Evolutionary conservation across 2,888 invertebrate genomes (phyloP).

Genomic region (Trissolcus japonicus): DNA sequence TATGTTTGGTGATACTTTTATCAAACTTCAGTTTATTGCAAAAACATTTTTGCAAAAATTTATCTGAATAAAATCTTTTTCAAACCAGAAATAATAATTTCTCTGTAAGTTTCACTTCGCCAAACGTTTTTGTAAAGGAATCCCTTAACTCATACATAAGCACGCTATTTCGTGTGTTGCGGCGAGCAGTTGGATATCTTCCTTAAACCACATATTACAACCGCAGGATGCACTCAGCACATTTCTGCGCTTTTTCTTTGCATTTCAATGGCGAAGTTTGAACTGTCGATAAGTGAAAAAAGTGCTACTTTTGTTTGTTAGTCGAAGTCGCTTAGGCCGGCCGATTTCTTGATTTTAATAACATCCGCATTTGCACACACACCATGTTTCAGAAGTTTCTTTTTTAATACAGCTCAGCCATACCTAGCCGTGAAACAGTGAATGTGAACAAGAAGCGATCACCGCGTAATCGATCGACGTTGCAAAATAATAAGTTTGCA

Average conservation of each 20-base stretch:
- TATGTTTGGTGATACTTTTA: background rate
- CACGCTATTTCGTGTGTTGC: background rate
- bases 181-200: background rate
- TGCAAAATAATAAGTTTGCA: constrained; percentile 26
- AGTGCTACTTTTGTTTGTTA: no score
- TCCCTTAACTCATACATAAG: background rate
- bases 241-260: background rate
- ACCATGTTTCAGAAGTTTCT: no score
- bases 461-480: constrained; percentile 33
- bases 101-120: no score
- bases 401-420: constrained; percentile 15
- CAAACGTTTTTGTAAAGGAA: background rate
- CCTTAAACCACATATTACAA: background rate
- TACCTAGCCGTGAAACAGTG: constrained; percentile 18
- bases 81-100: no score
- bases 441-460: constrained; percentile 31
- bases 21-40: no score
- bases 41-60: no score
- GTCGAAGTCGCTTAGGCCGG: no score
- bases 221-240: background rate
- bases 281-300: background rate
- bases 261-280: constrained; percentile 1
- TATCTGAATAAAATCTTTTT: no score
- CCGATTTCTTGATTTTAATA: no score
- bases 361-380: no score